These are phyloP conservation scores for Tenebrosternarchus preto DNA, from an alignment of 2,113 vertebrate species.

Conservation along the genomic window DNA sequence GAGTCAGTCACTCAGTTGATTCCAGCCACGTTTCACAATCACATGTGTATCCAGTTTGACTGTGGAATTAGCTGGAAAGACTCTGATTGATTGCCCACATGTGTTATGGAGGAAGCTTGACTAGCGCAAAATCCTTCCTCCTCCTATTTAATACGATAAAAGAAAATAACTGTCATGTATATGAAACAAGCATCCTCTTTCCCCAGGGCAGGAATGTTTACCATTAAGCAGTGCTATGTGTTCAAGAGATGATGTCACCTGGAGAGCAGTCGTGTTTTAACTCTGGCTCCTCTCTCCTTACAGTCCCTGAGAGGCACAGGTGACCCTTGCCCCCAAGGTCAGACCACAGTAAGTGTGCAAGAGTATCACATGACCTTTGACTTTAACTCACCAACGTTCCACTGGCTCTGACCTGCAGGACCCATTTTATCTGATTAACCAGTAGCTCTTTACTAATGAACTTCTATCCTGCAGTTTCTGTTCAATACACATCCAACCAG, in stretches of 20 bases:
- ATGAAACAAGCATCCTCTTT: neutral
- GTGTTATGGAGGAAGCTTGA: too few relatives aligned
- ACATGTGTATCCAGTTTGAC: too few relatives aligned
- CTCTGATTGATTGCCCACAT: too few relatives aligned
- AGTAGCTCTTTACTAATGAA: neutral
- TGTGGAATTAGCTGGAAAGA: too few relatives aligned
- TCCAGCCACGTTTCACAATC: too few relatives aligned
- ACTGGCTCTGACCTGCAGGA: neutral
- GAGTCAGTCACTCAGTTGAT: neutral
- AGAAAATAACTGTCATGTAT: too few relatives aligned
- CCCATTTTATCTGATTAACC: too few relatives aligned
- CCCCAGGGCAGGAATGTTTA: neutral
- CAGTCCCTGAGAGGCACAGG: slow-evolving; percentile 50
- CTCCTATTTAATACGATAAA: too few relatives aligned
- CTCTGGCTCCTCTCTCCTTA: slow-evolving; percentile 6
- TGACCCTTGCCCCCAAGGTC: slow-evolving; percentile 51
- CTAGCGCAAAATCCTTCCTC: too few relatives aligned
- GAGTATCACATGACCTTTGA: slow-evolving; percentile 4
- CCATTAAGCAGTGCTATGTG: neutral
- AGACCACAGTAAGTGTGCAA: slow-evolving; percentile 52
- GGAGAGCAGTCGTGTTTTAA: too few relatives aligned
- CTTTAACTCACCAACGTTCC: neutral
- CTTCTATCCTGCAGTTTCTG: too few relatives aligned
- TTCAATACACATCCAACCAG: neutral
- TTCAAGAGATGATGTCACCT: neutral